Conservation (phyloP, 2,888 invertebrate genomes). For the Zaprionus lineosus region DNA sequence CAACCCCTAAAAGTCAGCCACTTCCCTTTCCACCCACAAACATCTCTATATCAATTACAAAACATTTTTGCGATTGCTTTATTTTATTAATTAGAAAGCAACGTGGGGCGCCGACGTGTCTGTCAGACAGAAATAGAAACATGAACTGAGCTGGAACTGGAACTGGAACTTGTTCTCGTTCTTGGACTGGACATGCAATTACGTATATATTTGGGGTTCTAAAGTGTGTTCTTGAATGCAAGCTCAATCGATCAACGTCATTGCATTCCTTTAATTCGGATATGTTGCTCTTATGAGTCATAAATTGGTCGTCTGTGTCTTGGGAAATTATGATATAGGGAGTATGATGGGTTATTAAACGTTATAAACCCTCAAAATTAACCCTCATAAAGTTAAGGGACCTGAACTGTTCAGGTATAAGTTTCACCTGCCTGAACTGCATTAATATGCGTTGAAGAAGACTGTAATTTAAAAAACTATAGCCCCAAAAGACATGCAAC, state of each 20-base stretch:
- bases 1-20: slow-evolving; percentile 1
- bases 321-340: no score
- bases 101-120: slow-evolving; percentile 34
- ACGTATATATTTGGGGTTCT: slow-evolving; percentile 6
- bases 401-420: no score
- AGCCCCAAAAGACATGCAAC: no score
- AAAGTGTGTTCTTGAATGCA: slow-evolving; percentile 35
- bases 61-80: slow-evolving; percentile 41
- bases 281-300: no score
- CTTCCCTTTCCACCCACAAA: neutral
- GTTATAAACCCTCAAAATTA: neutral
- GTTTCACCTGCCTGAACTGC: no score
- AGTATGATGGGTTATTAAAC: neutral
- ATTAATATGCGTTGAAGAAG: no score
- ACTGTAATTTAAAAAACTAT: no score
- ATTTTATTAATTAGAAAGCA: slow-evolving; percentile 66
- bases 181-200: slow-evolving; percentile 43
- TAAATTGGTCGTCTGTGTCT: no score
- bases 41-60: slow-evolving; percentile 54
- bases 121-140: slow-evolving; percentile 7
- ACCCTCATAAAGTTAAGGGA: no score
- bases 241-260: slow-evolving; percentile 61
- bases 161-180: slow-evolving; percentile 13
- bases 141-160: slow-evolving; percentile 1
- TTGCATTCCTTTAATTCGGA: neutral